Percentiles rank a stretch among this genome's conserved stretches.
Evolutionary conservation across 2,797 vertebrate species (phyloP).

Genomic region (Alauda arvensis): DNA sequence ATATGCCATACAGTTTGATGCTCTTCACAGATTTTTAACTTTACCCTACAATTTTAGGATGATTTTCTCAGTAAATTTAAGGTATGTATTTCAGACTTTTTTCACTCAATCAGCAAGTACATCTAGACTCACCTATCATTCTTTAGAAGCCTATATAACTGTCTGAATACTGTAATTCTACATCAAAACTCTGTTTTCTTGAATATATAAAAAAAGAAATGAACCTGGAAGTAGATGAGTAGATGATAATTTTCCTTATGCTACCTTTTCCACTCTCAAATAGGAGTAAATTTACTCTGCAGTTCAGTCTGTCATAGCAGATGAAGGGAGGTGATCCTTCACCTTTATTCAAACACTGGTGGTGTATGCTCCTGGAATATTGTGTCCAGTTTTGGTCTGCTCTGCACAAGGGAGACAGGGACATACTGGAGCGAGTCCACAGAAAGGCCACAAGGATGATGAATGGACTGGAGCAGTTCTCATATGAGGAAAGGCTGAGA

Average conservation of each 20-base stretch:
- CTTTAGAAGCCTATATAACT: not conserved
- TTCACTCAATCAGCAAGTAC: not conserved
- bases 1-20: not conserved
- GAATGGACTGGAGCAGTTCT: not conserved
- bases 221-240: not conserved
- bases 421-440: not conserved
- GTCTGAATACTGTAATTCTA: not conserved
- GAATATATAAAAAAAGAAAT: not conserved
- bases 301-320: not conserved
- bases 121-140: not conserved
- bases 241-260: not conserved
- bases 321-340: not conserved
- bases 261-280: not conserved
- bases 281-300: not conserved
- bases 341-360: not conserved
- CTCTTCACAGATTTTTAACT: not conserved
- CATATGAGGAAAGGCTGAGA: not conserved
- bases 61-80: not conserved
- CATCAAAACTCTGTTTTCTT: not conserved
- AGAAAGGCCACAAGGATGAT: not conserved
- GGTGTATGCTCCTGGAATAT: not conserved
- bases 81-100: not conserved
- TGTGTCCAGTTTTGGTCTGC: not conserved
- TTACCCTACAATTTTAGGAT: not conserved
- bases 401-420: not conserved